Percentiles rank a stretch among this genome's conserved stretches.
phyloP scores from a whole-genome alignment of 2,888 invertebrate genomes.

The Drosophila mercatorum region DNA sequence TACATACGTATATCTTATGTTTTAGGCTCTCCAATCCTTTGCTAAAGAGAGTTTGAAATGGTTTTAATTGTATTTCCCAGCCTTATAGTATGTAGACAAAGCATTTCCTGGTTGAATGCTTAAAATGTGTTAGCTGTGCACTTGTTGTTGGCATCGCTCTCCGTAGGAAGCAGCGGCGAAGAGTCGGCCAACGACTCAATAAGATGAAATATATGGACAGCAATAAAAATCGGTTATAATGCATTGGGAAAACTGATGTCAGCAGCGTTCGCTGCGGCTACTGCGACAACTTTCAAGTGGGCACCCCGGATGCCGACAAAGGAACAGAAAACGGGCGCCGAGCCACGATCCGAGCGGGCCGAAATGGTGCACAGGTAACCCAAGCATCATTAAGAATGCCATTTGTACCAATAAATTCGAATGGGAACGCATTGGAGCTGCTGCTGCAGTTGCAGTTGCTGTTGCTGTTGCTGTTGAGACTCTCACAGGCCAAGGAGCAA shows the following conservation, averaged over 20 bases:
- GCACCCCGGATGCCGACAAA: slow-evolving; percentile 68
- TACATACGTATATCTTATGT: too few species aligned
- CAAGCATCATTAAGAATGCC: slow-evolving; percentile 81
- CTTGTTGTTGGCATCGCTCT: slow-evolving; percentile 50
- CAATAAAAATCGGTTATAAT: slow-evolving; percentile 83
- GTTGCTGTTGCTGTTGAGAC: slow-evolving; percentile 21
- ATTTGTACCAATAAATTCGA: slow-evolving; percentile 84
- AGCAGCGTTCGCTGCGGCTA: slow-evolving; percentile 38
- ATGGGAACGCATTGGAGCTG: slow-evolving; percentile 55
- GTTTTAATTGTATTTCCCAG: background rate
- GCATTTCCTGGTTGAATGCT: slow-evolving; percentile 17
- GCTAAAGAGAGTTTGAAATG: too few species aligned
- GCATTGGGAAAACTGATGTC: slow-evolving; percentile 67
- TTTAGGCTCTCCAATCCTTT: too few species aligned
- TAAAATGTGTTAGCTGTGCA: slow-evolving; percentile 34
- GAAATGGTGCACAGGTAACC: slow-evolving; percentile 47
- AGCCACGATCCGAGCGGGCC: slow-evolving; percentile 27
- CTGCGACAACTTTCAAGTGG: slow-evolving; percentile 60
- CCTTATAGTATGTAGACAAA: background rate
- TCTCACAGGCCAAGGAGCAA: slow-evolving; percentile 12
- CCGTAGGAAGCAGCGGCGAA: slow-evolving; percentile 12
- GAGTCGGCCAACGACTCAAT: slow-evolving; percentile 80
- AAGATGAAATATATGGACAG: slow-evolving; percentile 83
- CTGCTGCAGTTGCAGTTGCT: slow-evolving; percentile 21
- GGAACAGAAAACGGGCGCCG: slow-evolving; percentile 71